These are phyloP conservation scores for Anguilla anguilla DNA, from an alignment of 2,797 vertebrate species.

Conservation along the genomic window DNA sequence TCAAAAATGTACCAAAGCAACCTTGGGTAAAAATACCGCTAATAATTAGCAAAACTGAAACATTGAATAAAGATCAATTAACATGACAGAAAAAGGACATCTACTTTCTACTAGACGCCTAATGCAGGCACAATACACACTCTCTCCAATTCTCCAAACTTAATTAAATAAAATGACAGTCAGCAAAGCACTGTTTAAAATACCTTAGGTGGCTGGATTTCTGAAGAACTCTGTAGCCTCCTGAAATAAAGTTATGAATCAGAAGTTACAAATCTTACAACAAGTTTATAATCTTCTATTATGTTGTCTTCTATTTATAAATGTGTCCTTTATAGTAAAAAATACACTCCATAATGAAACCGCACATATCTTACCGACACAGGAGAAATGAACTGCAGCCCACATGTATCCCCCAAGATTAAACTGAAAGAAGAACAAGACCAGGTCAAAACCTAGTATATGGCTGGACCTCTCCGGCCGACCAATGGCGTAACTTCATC, in stretches of 20 bases:
- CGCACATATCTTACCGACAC: slow-evolving; percentile 77
- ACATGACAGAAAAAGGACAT: too few species aligned
- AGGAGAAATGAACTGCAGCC: slow-evolving; percentile 83
- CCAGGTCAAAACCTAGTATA: not conserved
- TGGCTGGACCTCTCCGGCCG: too few species aligned
- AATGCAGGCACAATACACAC: too few species aligned
- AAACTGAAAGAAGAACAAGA: slow-evolving; percentile 76
- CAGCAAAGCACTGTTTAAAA: slow-evolving; percentile 4
- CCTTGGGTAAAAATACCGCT: too few species aligned
- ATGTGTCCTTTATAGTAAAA: not conserved
- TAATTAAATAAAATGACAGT: not conserved
- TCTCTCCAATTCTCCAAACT: not conserved
- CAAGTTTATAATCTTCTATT: not conserved
- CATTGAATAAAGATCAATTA: too few species aligned
- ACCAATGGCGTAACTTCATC: too few species aligned
- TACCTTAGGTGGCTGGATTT: slow-evolving; percentile 82
- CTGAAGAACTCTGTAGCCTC: slow-evolving; percentile 83
- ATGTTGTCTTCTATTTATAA: not conserved
- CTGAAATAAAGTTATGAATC: slow-evolving; percentile 68
- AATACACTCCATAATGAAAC: not conserved
- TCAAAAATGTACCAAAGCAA: too few species aligned
- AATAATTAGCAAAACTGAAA: too few species aligned
- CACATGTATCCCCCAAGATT: slow-evolving; percentile 84
- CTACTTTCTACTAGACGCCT: too few species aligned
- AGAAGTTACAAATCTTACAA: not conserved